Conservation (phyloP, 2,797 vertebrate species). For the Garrulus glandarius region DNA sequence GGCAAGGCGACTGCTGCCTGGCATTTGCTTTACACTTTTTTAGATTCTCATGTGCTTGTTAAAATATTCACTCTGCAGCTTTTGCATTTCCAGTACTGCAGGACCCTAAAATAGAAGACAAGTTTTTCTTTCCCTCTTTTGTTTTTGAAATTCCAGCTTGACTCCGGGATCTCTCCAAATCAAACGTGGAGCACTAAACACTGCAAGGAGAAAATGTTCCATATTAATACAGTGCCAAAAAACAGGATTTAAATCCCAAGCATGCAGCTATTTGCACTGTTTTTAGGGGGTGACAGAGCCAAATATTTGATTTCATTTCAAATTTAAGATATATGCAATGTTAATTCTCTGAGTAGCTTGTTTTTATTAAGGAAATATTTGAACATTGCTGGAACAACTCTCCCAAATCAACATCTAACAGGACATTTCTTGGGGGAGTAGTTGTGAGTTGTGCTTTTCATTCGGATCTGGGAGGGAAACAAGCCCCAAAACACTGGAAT, state of each 20-base stretch:
- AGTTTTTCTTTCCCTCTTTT: slow-evolving; percentile 42
- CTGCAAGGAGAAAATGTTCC: background rate
- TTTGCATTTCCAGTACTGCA: slow-evolving; percentile 61
- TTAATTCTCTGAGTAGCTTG: background rate
- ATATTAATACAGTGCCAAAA: background rate
- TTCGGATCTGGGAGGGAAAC: background rate
- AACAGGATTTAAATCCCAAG: background rate
- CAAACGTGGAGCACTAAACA: background rate
- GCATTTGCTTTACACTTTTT: slow-evolving; percentile 40
- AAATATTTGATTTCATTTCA: background rate
- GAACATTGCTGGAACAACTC: background rate
- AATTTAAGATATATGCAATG: background rate
- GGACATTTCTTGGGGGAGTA: background rate
- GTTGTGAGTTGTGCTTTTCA: background rate
- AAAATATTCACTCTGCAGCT: slow-evolving; percentile 44
- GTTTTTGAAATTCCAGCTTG: slow-evolving; percentile 27
- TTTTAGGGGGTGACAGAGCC: background rate
- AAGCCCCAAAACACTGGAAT: background rate
- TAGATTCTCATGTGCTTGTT: slow-evolving; percentile 43
- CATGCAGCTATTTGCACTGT: background rate
- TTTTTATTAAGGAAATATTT: background rate
- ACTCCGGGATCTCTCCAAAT: background rate
- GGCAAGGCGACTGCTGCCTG: background rate
- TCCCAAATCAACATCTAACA: background rate
- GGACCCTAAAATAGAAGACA: slow-evolving; percentile 54